Conservation (phyloP, 2,113 vertebrate genomes). For the Nyctibius bracteatus region DNA sequence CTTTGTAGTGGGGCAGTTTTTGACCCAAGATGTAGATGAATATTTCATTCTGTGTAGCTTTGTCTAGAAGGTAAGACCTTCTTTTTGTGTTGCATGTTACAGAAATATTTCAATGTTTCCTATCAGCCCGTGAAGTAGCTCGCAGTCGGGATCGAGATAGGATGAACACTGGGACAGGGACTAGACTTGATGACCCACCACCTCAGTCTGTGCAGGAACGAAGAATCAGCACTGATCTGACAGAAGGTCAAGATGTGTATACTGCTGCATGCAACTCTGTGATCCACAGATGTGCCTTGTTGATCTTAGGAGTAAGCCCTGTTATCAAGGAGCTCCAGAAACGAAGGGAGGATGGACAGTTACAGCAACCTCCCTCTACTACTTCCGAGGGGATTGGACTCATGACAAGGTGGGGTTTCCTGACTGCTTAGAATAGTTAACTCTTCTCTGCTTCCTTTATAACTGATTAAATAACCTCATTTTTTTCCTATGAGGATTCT, state of each 20-base stretch:
- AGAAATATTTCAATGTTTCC: conserved; percentile 99
- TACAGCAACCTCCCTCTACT: conserved; percentile 64
- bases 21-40: conserved; percentile 22
- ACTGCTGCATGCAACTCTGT: conserved; percentile 95
- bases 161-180: conserved; percentile 75
- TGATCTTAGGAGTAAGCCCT: conserved; percentile 90
- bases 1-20: not conserved
- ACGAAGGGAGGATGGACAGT: conserved; percentile 82
- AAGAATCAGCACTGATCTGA: conserved; percentile 82
- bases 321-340: conserved; percentile 83
- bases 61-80: conserved; percentile 74
- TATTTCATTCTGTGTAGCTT: conserved; percentile 44
- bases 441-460: not conserved
- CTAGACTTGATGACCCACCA: conserved; percentile 80
- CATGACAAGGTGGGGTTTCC: conserved; percentile 87
- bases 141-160: conserved; percentile 90
- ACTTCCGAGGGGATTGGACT: conserved; percentile 82
- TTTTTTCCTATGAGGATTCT: not conserved
- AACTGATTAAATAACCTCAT: not conserved
- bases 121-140: conserved; percentile 96
- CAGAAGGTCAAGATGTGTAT: conserved; percentile 93
- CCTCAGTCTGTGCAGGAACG: conserved; percentile 81
- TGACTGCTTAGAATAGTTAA: not conserved
- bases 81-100: conserved; percentile 81
- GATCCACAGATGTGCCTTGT: conserved; percentile 92